Base-by-base conservation (phyloP, 1,140 invertebrate genomes). In the Uloborus diversus region DNA sequence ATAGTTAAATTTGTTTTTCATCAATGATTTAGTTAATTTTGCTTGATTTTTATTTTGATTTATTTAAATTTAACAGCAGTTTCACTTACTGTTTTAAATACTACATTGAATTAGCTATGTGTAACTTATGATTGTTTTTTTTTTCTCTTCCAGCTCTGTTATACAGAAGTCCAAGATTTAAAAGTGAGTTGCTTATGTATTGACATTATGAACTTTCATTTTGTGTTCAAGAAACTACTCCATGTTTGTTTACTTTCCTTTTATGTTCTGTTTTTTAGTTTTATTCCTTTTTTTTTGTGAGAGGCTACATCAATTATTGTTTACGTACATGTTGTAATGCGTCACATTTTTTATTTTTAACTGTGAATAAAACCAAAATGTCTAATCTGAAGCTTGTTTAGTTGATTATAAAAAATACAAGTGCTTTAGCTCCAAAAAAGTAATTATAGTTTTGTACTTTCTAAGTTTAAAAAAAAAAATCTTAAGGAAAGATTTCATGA, bases 101-200 rank as follows among this genome's bases (percentile, higher is more conserved):
- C n/a, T n/a, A n/a, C n/a, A n/a, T n/a, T n/a, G n/a, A n/a, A n/a
- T n/a, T 47, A n/a, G n/a, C 42, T n/a, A 11, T 47, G 42, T 47
- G 9, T 47, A 9, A 9, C n/a, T 47, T 47, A n/a, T 47, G 9
- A 11, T 47, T 11, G n/a, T n/a, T 11, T 9, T 47, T 47, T 47
- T 9, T 47, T n/a, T 42, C 64, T 70, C 14, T 80, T 71, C 56
- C 82, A 86, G 71, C 86, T 87, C 25, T 97, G 95, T 87, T 96
- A 96, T 85, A 90, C 89, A 47, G 92, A 92, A 86, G 90, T 92
- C 25, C 90, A 92, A 83, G 91, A 92, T 88, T 90, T 96, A 79
- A 96, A 95, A 49, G 62, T 82, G 17, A 5, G 28, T 2, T 17
- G 1, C 25, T 4, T n/a, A 53, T 23, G 25, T 53, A 20, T 23